A percentile compares a stretch with the other conserved stretches of the same genome.
These are phyloP conservation scores for Cyclopterus lumpus DNA, from an alignment of 2,797 vertebrate genomes.

Conservation along the genomic window DNA sequence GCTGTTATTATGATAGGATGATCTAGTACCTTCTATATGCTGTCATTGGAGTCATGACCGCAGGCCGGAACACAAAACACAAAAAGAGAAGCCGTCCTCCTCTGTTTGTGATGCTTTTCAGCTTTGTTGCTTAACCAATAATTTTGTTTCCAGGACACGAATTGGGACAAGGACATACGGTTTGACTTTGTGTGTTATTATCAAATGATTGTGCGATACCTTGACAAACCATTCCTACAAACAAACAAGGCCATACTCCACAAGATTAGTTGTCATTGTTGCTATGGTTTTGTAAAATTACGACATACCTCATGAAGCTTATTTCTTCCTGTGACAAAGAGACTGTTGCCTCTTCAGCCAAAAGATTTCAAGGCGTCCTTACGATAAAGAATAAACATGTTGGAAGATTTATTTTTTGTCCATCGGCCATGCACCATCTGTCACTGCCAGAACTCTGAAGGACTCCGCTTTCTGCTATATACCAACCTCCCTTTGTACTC, in stretches of 20 bases:
- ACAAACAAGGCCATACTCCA: background rate
- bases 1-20: conserved; percentile 47
- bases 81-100: background rate
- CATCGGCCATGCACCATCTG: background rate
- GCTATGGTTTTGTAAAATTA: background rate
- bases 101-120: conserved; percentile 22
- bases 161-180: background rate
- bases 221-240: background rate
- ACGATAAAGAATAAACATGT: conserved; percentile 3
- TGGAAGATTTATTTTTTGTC: background rate
- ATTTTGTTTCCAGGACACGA: background rate
- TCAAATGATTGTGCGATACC: background rate
- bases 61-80: conserved; percentile 22
- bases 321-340: conserved; percentile 13
- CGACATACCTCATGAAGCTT: background rate
- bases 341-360: conserved; percentile 9
- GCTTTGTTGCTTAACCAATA: background rate
- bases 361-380: conserved; percentile 11
- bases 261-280: background rate
- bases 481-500: background rate
- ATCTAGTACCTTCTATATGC: conserved; percentile 4
- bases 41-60: conserved; percentile 37
- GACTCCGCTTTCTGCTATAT: background rate
- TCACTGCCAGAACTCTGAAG: conserved; percentile 10
- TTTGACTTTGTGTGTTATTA: background rate